Percentiles rank a stretch among this genome's conserved stretches.
Conservation (phyloP, 2,113 vertebrate genomes). For the Coryphaenoides rupestris region DNA sequence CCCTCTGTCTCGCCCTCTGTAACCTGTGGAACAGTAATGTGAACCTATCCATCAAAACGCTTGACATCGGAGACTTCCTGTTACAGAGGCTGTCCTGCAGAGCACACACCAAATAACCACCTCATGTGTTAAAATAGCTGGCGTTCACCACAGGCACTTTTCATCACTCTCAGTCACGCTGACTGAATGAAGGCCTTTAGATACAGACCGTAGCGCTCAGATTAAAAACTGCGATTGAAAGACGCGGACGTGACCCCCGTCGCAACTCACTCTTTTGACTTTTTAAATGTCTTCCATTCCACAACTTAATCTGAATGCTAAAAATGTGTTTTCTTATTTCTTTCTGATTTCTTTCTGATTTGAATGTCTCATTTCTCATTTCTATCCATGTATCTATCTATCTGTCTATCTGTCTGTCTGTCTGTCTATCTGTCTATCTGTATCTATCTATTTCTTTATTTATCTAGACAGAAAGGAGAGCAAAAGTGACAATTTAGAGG, state of each 20-base stretch:
- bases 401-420: background rate
- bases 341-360: background rate
- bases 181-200: too few relatives aligned
- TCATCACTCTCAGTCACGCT: too few relatives aligned
- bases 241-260: too few relatives aligned
- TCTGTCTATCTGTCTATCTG: constrained; percentile 1
- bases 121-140: constrained; percentile 15
- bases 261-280: too few relatives aligned
- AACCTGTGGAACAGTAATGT: constrained; percentile 58
- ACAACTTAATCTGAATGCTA: too few relatives aligned
- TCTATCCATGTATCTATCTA: background rate
- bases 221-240: too few relatives aligned
- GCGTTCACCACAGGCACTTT: background rate
- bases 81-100: constrained; percentile 19
- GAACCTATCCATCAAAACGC: constrained; percentile 67
- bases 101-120: background rate
- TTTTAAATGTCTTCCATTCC: too few relatives aligned
- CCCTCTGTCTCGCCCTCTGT: constrained; percentile 18
- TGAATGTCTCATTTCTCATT: background rate
- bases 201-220: too few relatives aligned
- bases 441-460: background rate
- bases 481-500: too few relatives aligned
- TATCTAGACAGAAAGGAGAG: background rate
- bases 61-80: constrained; percentile 46
- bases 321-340: background rate